Evolutionary conservation across 2,113 vertebrate genomes (phyloP).

Genomic region (Xenotilapia flavipinnis): DNA sequence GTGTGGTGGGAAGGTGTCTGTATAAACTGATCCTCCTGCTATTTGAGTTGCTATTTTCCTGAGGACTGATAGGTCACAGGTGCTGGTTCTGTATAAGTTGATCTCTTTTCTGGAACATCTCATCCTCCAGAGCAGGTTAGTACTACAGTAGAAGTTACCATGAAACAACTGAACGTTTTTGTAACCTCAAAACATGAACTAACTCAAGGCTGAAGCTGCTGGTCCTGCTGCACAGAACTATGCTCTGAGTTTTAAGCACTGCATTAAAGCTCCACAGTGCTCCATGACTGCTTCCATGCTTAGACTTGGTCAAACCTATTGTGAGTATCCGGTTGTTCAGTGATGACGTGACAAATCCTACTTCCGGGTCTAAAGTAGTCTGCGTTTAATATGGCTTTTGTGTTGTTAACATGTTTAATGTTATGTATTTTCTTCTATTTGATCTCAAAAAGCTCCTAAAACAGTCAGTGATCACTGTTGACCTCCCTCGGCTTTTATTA

Average conservation of each 20-base stretch:
- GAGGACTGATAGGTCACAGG: background rate
- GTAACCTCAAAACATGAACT: background rate
- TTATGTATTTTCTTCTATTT: no score
- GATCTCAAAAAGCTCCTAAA: no score
- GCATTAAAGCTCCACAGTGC: background rate
- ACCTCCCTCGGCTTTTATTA: no score
- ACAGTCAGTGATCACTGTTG: no score
- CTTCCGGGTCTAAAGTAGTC: no score
- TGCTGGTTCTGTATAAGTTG: background rate
- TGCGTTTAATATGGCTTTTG: no score
- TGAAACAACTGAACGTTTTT: background rate
- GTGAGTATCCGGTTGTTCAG: no score
- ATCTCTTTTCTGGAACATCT: background rate
- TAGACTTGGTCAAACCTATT: background rate
- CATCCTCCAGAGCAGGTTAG: background rate
- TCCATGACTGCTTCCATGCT: background rate
- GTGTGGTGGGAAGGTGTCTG: background rate
- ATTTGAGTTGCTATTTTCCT: background rate
- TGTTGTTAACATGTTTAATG: no score
- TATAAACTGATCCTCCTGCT: background rate
- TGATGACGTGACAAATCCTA: no score
- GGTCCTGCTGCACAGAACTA: background rate
- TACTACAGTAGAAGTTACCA: background rate
- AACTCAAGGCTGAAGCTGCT: background rate
- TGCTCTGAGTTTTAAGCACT: rapidly evolving